These are phyloP conservation scores for Geotrupes spiniger DNA, from an alignment of 2,888 invertebrate genomes.

Conservation along the genomic window DNA sequence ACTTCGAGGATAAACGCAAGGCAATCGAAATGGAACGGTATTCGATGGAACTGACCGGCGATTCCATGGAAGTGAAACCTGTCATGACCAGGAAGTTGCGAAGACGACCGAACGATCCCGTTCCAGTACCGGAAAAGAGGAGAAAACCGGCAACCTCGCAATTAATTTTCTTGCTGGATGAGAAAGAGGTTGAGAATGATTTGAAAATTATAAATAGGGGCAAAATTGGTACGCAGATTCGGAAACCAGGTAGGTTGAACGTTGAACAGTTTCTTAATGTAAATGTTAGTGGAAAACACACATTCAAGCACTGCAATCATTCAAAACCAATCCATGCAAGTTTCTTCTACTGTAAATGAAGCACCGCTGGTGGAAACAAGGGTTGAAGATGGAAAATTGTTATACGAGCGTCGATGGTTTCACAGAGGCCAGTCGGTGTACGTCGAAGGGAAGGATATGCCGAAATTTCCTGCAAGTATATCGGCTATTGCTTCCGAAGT, in stretches of 20 bases:
- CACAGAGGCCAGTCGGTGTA: constrained; percentile 91
- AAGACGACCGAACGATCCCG: constrained; percentile 89
- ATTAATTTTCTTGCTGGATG: constrained; percentile 83
- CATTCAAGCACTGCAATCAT: constrained; percentile 51
- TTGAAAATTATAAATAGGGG: constrained; percentile 72
- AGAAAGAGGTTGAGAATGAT: constrained; percentile 85
- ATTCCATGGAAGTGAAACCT: constrained; percentile 89
- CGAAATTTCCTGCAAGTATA: constrained; percentile 84
- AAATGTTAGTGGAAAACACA: constrained; percentile 28
- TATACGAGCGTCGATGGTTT: constrained; percentile 93
- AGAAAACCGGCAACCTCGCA: constrained; percentile 81
- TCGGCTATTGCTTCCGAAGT: constrained; percentile 88
- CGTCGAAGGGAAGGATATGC: constrained; percentile 81
- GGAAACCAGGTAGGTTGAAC: constrained; percentile 52
- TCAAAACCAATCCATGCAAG: constrained; percentile 37
- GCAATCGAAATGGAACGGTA: constrained; percentile 84
- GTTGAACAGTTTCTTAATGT: background rate
- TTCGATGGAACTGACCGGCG: constrained; percentile 87
- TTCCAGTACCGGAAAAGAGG: constrained; percentile 84
- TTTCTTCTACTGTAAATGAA: constrained; percentile 33
- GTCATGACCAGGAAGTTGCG: constrained; percentile 92
- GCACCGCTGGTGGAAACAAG: constrained; percentile 70
- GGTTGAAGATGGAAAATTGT: constrained; percentile 91
- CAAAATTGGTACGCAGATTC: constrained; percentile 53
- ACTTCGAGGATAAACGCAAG: constrained; percentile 90